phyloP scores from a whole-genome alignment of 2,888 invertebrate species.

The Torymus auratus region DNA sequence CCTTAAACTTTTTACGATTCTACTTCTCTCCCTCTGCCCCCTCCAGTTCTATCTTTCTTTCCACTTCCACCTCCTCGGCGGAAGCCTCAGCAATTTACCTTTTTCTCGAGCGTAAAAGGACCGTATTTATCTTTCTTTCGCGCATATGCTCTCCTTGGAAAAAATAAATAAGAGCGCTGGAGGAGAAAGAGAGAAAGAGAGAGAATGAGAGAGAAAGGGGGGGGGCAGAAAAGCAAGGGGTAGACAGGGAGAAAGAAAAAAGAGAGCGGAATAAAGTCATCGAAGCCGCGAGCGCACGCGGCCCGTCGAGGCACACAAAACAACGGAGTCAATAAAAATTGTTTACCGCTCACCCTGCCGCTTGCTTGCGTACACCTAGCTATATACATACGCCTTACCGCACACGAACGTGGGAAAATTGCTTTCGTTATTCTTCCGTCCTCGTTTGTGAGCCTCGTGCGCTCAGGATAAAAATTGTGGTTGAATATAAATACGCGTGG shows the following conservation, averaged over 20 bases:
- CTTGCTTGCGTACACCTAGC: neutral
- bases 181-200: neutral
- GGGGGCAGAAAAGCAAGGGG: neutral
- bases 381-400: neutral
- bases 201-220: neutral
- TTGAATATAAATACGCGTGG: slow-evolving; percentile 39
- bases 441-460: slow-evolving; percentile 9
- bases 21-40: neutral
- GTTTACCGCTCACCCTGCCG: slow-evolving; percentile 20
- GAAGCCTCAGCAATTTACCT: slow-evolving; percentile 19
- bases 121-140: slow-evolving; percentile 25
- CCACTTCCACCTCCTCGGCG: neutral
- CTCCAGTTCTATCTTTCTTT: neutral
- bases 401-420: slow-evolving; percentile 33
- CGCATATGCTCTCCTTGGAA: slow-evolving; percentile 9
- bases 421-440: slow-evolving; percentile 49
- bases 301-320: neutral
- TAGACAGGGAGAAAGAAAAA: neutral
- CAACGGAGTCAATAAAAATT: slow-evolving; percentile 45
- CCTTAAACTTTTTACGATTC: slow-evolving; percentile 19
- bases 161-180: neutral
- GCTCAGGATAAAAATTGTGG: slow-evolving; percentile 35
- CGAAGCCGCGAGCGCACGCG: slow-evolving; percentile 8
- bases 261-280: slow-evolving; percentile 15
- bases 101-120: slow-evolving; percentile 17